Conservation (phyloP, 2,797 vertebrate genomes). For the Sebastes flavidus region DNA sequence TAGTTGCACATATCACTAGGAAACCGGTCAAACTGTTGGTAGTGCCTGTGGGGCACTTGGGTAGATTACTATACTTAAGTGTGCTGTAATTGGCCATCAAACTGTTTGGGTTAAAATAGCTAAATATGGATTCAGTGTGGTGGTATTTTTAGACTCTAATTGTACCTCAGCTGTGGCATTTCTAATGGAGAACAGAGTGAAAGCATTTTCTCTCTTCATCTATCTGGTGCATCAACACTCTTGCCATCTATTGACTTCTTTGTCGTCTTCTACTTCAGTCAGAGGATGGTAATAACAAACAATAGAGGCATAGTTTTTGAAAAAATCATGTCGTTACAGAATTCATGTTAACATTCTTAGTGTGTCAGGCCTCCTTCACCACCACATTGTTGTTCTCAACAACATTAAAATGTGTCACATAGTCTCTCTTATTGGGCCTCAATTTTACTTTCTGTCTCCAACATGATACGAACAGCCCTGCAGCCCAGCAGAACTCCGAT, state of each 20-base stretch:
- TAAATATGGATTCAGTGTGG: neutral
- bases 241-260: neutral
- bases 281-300: neutral
- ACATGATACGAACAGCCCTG: constrained; percentile 61
- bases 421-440: neutral
- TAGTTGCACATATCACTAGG: neutral
- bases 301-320: neutral
- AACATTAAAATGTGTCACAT: neutral
- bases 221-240: neutral
- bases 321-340: neutral
- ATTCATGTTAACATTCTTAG: neutral
- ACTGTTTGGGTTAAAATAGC: constrained; percentile 9
- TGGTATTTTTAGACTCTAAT: constrained; percentile 35
- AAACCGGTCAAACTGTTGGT: neutral
- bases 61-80: neutral
- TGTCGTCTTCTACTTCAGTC: neutral
- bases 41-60: neutral
- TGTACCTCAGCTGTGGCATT: neutral
- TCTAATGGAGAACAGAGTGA: neutral
- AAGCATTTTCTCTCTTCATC: neutral
- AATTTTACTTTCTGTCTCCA: neutral
- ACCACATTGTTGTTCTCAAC: neutral
- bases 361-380: neutral
- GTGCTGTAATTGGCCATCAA: neutral
- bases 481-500: constrained; percentile 80